Evolutionary conservation across 2,888 invertebrate genomes (phyloP), one percentile per base, ranked within the genome.

Genomic region (Exephanes ischioxanthus): DNA sequence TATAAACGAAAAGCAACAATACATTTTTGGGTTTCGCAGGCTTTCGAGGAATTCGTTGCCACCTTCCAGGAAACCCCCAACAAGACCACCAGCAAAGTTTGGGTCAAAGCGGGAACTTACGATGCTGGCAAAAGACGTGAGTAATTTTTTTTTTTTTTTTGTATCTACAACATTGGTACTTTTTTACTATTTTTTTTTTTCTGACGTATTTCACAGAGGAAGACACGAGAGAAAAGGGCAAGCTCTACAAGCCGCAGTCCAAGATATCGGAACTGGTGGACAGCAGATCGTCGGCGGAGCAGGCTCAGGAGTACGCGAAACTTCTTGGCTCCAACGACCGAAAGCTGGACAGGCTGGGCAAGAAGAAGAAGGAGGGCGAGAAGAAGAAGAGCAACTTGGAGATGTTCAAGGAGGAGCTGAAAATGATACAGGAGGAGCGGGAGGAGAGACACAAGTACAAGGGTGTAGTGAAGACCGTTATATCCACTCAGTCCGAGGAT

Each of bases 351-450:
- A 94, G 95, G 66, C 91, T 95, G 30, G 95, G 95, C 7, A 96
- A 94, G 86, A 95, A 96, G 92, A 98, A 97, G 91, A 97, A 96
- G 91, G 96, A 96, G 84, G 96, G 96, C 76, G 97, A 97, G 88
- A 99, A 98, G 93, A 98, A 98, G 94, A 99, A 99, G 93, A 99
- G 98, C 92, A 99, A 99, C 94, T 95, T 99, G 87, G 99, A 99
- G 94, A 95, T 98, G 19, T 99, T 99, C 92, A 99, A 99, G 94
- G 99, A 99, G 94, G 99, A 99, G 94, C 94, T 99, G 63, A 97
- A 98, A 95, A 99, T 99, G 94, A 99, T 99, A 89, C 99, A 99
- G 95, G 99, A 99, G 93, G 99, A 99, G 94, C 96, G 99, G 37
- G 98, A 99, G 92, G 99, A 99, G 92, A 96, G 99, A 7, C 98